These are phyloP conservation scores for Alligator mississippiensis DNA, from an alignment of 2,113 vertebrate genomes.

Conservation along the genomic window DNA sequence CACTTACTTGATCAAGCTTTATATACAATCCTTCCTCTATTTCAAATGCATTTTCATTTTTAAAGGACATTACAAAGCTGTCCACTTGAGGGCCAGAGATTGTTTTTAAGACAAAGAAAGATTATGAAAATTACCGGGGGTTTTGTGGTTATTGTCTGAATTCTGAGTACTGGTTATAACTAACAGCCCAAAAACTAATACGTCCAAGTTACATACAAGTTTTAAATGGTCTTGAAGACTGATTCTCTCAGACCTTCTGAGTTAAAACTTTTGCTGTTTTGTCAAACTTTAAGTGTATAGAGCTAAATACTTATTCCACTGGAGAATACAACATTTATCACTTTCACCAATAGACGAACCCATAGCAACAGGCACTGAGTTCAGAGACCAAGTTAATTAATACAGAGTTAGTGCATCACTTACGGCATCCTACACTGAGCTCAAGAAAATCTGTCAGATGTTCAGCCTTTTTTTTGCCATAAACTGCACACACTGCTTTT, in stretches of 20 bases:
- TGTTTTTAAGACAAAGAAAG: not conserved
- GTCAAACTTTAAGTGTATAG: not conserved
- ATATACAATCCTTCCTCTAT: not conserved
- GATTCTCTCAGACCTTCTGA: not conserved
- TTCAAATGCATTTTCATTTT: not conserved
- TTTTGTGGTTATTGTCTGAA: not conserved
- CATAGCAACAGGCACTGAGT: not conserved
- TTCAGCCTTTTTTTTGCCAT: not conserved
- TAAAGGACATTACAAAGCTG: not conserved
- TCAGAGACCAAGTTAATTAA: not conserved
- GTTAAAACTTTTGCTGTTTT: not conserved
- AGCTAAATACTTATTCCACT: not conserved
- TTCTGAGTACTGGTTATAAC: not conserved
- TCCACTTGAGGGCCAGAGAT: not conserved
- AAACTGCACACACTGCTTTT: not conserved
- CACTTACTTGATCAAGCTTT: not conserved
- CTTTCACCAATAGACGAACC: slow-evolving; percentile 1
- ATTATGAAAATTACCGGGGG: not conserved
- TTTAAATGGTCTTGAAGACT: not conserved
- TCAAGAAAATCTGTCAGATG: not conserved
- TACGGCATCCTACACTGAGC: not conserved
- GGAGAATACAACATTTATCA: not conserved
- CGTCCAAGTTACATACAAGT: not conserved
- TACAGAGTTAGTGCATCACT: not conserved
- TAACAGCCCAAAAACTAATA: not conserved